Base-by-base conservation (phyloP, 2,888 invertebrate species). In the Hoplodrina ambigua region DNA sequence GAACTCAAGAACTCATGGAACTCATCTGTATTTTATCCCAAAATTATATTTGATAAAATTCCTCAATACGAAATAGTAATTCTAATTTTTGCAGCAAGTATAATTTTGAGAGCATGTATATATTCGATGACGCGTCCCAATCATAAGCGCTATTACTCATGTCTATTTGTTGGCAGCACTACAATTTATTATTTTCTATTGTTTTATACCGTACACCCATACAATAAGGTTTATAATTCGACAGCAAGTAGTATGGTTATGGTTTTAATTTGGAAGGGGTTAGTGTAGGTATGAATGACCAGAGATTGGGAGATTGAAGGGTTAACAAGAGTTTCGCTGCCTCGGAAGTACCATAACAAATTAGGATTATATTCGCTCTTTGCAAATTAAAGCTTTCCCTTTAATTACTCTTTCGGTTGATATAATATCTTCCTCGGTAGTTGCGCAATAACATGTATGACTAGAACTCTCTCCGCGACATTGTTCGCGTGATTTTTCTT, bases 141-240 rank as follows among this genome's bases (percentile, higher is more conserved):
- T 92, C 90, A 89, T 88, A 86, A 84, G 83, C 75, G 63, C 75
- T 79, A 78, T 78, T 75, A 78, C 70, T 78, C 78, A 79, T 75
- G 63, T 78, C 79, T 61, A 66, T 74, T 69, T 64, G 78, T 49
- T 37, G 13, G 33, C 33, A 55, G 52, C 41, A 56, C 58, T 53
- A 62, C 57, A 50, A 68, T 8, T 67, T 57, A 13, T 6, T n/a
- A 13, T 52, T 49, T 74, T 25, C 69, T 52, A 8, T 15, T 11
- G 0, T 19, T 54, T 0, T 55, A 20, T 37, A 55, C 10, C 25
- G 37, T 67, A 65, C 15, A 4, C 0, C 2, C 0, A 44, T 4
- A 19, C 0, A 2, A 46, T 56, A 75, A 65, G 61, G 57, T 64
- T 56, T 7, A 37, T 4, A 49, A 50, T 79, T 17, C 10, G 2